phyloP scores from a whole-genome alignment of 1,140 invertebrate genomes.

The Mercenaria mercenaria region DNA sequence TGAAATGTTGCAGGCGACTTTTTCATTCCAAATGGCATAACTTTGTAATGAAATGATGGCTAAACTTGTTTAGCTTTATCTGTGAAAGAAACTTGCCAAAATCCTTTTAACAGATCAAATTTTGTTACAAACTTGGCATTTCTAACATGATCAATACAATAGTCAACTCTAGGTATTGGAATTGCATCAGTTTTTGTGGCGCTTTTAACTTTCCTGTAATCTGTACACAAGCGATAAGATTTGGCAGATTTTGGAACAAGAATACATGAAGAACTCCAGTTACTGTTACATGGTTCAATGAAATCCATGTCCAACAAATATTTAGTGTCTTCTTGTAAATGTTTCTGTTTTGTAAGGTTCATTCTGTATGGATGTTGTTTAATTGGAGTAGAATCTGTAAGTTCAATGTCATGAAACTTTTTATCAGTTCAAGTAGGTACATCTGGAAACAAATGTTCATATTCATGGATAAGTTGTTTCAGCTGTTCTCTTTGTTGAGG shows the following conservation, averaged over 20 bases:
- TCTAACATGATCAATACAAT: conserved; percentile 3
- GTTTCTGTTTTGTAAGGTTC: background rate
- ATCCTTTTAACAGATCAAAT: conserved; percentile 55
- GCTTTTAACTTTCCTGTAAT: conserved; percentile 23
- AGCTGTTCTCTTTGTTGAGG: too few relatives aligned
- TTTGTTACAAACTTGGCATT: background rate
- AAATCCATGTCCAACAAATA: conserved; percentile 22
- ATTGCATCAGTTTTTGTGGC: background rate
- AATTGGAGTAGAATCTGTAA: background rate
- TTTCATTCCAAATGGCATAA: too few relatives aligned
- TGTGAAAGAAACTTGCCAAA: conserved; percentile 44
- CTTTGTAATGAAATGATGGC: too few relatives aligned
- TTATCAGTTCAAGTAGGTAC: background rate
- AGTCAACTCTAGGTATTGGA: conserved; percentile 10
- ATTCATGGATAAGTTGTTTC: background rate
- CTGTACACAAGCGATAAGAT: background rate
- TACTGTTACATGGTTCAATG: conserved; percentile 49
- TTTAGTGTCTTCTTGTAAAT: background rate
- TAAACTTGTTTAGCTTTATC: conserved; percentile 43
- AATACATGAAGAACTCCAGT: conserved; percentile 48
- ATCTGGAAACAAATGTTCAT: background rate
- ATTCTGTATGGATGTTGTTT: background rate
- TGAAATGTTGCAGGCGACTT: too few relatives aligned
- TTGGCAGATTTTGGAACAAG: conserved; percentile 47
- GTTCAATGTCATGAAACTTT: background rate